phyloP scores from a whole-genome alignment of 2,113 vertebrate genomes.

The Acanthisitta chloris region DNA sequence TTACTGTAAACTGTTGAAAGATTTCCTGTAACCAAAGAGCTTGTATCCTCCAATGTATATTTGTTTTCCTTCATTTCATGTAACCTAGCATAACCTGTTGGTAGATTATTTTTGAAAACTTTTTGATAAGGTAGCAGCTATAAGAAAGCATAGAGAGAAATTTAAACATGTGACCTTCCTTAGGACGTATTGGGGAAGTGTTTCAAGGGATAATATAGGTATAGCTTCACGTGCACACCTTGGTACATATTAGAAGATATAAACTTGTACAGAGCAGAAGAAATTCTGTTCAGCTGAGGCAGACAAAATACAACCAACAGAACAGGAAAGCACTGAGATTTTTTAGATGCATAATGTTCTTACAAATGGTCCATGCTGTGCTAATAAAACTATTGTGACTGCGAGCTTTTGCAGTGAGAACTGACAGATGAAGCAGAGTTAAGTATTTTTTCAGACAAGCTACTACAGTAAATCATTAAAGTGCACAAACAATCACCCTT shows the following conservation, averaged over 20 bases:
- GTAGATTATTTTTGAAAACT: background rate
- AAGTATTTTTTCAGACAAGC: constrained; percentile 78
- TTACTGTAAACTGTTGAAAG: background rate
- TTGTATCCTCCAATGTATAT: background rate
- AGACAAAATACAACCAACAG: constrained; percentile 62
- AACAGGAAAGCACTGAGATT: constrained; percentile 69
- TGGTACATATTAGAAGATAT: constrained; percentile 24
- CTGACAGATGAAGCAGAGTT: constrained; percentile 79
- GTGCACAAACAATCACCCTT: constrained; percentile 75
- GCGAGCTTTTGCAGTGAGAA: constrained; percentile 73
- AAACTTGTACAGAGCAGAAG: constrained; percentile 51
- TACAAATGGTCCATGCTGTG: constrained; percentile 75
- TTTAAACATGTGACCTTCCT: background rate
- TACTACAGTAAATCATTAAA: constrained; percentile 79
- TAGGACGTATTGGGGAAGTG: background rate
- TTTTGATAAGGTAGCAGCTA: background rate
- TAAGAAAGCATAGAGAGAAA: background rate
- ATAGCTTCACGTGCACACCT: background rate
- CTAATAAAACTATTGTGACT: constrained; percentile 81
- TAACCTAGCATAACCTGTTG: background rate
- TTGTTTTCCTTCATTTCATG: background rate
- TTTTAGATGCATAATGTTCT: constrained; percentile 72
- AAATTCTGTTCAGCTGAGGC: constrained; percentile 64
- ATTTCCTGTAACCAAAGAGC: background rate
- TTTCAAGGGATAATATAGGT: background rate